Evolutionary conservation across 2,797 vertebrate genomes (phyloP), one percentile per base, ranked within the genome.

Genomic region (Neostethus bicornis): DNA sequence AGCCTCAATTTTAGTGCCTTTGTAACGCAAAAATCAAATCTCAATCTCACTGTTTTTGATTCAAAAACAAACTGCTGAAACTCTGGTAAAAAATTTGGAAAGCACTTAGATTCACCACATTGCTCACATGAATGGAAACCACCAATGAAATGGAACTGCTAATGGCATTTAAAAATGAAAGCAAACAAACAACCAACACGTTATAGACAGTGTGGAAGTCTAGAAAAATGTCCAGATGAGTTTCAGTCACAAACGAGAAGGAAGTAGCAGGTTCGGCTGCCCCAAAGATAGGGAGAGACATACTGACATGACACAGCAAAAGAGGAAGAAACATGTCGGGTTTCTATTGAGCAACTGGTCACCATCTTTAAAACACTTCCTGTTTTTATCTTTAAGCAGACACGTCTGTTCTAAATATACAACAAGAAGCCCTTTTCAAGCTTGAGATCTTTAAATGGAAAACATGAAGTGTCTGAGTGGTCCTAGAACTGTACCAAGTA

Each of bases 391-490:
- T 21, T 9, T 43, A 19, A 14, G n/a, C 19, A 26, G 35, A 43
- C 12, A n/a, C 3, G 41, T 4, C 26, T 20, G 26, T 5, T 58
- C 23, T 12, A 29, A 1, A 3, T 23, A 4, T 25, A 25, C 21
- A 7, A 50, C 0, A 37, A 10, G 51, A 5, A 35, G 49, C 2
- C 3, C 25, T 10, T 39, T 28, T 7, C 17, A 38, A 51, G 6
- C 10, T 43, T 51, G 14, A 20, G 1, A 21, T 51, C n/a, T 21
- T 61, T 5, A 55, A 45, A 45, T 69, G 57, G 73, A 73, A 79
- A 75, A 25, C 14, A 21, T 4, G 9, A 17, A 45, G 26, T 1
- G 20, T 8, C 16, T 47, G 37, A 23, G 21, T 37, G 58, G 56
- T 56, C 37, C 52, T 7, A 44, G 17, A 43, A 9, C 8, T 3